Evolutionary conservation across 2,797 vertebrate genomes (phyloP).

Genomic region (Gallirallus australis): DNA sequence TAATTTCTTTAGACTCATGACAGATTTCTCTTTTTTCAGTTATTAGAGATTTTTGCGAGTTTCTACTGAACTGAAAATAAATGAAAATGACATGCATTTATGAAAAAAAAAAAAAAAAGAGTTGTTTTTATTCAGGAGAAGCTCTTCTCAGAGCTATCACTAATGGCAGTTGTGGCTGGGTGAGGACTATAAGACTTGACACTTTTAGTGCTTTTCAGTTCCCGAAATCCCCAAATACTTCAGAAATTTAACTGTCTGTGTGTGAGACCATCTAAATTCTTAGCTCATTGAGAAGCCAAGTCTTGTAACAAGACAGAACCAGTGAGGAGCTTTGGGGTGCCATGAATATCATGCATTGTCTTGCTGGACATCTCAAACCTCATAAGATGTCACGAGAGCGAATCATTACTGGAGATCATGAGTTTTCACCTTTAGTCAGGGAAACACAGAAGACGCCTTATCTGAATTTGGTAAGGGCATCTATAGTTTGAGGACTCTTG

Average conservation of each 20-base stretch:
- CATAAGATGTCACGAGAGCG: not conserved
- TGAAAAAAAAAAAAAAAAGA: not conserved
- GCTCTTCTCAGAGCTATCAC: not conserved
- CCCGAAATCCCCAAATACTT: not conserved
- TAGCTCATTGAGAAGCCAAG: not conserved
- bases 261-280: not conserved
- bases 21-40: not conserved
- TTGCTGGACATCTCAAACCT: not conserved
- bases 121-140: not conserved
- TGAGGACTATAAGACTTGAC: not conserved
- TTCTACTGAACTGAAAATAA: not conserved
- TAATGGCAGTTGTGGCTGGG: not conserved
- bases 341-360: not conserved
- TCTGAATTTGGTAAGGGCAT: not conserved
- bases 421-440: not conserved
- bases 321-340: not conserved
- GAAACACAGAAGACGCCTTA: not conserved
- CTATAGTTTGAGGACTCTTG: not conserved
- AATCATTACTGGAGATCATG: not conserved
- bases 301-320: not conserved
- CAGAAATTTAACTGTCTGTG: not conserved
- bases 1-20: not conserved
- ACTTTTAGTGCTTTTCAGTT: not conserved
- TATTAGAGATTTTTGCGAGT: not conserved
- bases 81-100: not conserved